Percentiles rank a stretch among this genome's conserved stretches.
Conservation (phyloP, 2,113 vertebrate genomes). For the Oreotragus oreotragus region DNA sequence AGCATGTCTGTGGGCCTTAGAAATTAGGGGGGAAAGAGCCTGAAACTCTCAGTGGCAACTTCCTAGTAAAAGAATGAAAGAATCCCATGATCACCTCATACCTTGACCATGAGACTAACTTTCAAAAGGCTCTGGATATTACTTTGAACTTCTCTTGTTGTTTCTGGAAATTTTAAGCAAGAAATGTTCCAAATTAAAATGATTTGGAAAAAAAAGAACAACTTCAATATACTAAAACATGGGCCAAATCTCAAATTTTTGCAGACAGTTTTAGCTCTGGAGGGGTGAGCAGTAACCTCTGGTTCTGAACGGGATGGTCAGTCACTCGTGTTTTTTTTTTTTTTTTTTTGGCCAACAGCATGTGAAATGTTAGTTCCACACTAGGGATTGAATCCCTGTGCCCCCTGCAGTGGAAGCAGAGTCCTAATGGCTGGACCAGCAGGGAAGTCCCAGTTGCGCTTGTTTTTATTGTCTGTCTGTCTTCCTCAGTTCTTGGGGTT, state of each 20-base stretch:
- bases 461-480: neutral
- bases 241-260: neutral
- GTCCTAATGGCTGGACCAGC: neutral
- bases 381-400: neutral
- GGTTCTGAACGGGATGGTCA: neutral
- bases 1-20: neutral
- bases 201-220: neutral
- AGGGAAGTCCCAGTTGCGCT: neutral
- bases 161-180: slow-evolving; percentile 8
- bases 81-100: neutral
- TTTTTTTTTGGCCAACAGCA: neutral
- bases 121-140: neutral
- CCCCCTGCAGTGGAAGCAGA: neutral
- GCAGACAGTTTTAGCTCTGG: neutral
- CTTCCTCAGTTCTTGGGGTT: neutral
- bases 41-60: neutral
- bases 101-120: neutral
- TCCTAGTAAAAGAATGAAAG: neutral
- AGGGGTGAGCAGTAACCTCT: neutral
- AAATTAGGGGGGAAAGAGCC: neutral
- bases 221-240: neutral
- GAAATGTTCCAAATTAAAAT: neutral
- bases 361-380: neutral
- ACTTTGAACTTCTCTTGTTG: neutral
- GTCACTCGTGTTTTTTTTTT: neutral